Conservation (phyloP, 2,113 vertebrate species). For the Vombatus ursinus region DNA sequence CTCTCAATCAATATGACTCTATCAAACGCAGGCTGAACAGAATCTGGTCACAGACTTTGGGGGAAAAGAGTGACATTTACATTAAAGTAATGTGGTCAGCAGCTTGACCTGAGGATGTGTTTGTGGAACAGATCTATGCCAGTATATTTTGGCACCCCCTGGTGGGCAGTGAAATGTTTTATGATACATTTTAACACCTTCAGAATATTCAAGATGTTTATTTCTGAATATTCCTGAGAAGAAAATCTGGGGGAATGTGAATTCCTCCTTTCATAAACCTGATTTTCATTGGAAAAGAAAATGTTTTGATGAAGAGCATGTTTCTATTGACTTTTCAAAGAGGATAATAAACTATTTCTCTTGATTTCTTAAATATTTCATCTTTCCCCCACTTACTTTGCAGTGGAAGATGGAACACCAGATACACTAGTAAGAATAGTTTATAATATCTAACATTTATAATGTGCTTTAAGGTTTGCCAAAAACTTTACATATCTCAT, state of each 20-base stretch:
- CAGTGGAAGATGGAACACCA: neutral
- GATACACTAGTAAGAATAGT: neutral
- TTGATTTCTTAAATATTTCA: neutral
- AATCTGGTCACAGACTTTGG: neutral
- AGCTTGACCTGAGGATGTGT: neutral
- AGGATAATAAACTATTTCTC: neutral
- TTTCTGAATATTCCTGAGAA: slow-evolving; percentile 30
- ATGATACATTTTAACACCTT: neutral
- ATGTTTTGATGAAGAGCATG: neutral
- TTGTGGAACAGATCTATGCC: slow-evolving; percentile 10
- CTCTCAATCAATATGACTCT: neutral
- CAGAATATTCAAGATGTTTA: slow-evolving; percentile 34
- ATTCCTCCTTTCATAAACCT: slow-evolving; percentile 48
- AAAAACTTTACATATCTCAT: neutral
- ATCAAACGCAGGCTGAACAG: neutral
- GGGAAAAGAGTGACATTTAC: neutral
- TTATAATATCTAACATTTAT: neutral
- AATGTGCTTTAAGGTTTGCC: neutral
- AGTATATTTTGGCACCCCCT: slow-evolving; percentile 1
- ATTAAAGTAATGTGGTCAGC: neutral
- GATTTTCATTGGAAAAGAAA: slow-evolving; percentile 33
- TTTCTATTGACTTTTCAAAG: slow-evolving; percentile 28
- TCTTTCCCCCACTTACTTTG: neutral
- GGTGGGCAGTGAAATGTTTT: neutral
- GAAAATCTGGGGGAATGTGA: slow-evolving; percentile 15